Evolutionary conservation across 2,888 invertebrate species (phyloP).

Genomic region (Orthosia gothica): DNA sequence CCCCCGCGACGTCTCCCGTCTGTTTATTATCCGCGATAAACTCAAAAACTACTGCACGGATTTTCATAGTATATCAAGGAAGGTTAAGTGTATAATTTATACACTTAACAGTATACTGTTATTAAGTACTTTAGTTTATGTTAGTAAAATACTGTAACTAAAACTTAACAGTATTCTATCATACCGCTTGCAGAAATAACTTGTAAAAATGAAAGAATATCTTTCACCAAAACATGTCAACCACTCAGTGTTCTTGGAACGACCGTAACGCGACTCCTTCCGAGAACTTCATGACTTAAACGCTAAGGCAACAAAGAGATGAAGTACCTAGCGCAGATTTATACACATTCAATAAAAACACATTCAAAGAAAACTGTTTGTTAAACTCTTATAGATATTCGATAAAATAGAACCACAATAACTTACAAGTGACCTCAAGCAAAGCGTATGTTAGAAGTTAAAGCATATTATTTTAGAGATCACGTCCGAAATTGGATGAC

Average conservation of each 20-base stretch:
- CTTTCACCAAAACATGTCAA: conserved; percentile 28
- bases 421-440: neutral
- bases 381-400: conserved; percentile 1
- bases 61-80: no score
- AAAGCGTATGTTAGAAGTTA: conserved; percentile 7
- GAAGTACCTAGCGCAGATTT: neutral
- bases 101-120: no score
- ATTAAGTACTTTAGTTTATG: no score
- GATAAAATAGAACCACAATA: neutral
- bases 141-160: no score
- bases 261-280: conserved; percentile 1
- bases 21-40: no score
- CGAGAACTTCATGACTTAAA: conserved; percentile 14
- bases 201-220: conserved; percentile 15
- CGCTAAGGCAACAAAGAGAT: conserved; percentile 5
- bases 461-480: conserved; percentile 19
- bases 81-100: no score
- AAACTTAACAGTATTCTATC: neutral
- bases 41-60: no score
- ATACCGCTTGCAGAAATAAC: neutral
- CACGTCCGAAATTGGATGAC: conserved; percentile 51
- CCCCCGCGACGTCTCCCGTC: no score
- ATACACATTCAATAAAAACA: neutral
- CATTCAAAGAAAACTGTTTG: conserved; percentile 19
- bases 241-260: conserved; percentile 9